phyloP scores from a whole-genome alignment of 2,888 invertebrate species.

The Ptilodon capucinus region DNA sequence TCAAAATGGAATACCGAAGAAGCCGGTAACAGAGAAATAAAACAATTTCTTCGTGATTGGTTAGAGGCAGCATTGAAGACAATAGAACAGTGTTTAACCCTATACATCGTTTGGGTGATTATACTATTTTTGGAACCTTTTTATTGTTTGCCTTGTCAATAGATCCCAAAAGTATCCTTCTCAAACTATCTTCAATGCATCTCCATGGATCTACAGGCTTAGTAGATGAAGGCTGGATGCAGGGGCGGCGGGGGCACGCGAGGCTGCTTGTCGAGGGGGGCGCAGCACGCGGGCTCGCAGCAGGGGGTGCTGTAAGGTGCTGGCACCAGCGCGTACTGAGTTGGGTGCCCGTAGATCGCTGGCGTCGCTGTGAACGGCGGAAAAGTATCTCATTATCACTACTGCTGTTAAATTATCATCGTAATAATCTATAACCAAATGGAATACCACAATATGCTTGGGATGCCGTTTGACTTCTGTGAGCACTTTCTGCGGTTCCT shows the following conservation, averaged over 20 bases:
- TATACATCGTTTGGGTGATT: no score
- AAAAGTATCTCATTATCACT: neutral
- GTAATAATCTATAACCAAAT: no score
- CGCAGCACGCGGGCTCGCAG: slow-evolving; percentile 73
- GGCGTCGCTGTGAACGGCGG: slow-evolving; percentile 57
- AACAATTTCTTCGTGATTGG: slow-evolving; percentile 29
- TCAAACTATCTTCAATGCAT: neutral
- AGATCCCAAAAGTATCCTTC: neutral
- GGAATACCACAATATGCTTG: no score
- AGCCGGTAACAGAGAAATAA: slow-evolving; percentile 25
- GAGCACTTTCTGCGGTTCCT: no score
- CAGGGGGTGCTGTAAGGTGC: slow-evolving; percentile 68
- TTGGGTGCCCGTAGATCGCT: slow-evolving; percentile 66
- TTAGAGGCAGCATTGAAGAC: slow-evolving; percentile 30
- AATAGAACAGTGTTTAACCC: slow-evolving; percentile 5
- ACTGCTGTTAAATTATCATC: no score
- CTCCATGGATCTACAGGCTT: slow-evolving; percentile 7
- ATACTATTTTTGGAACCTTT: no score
- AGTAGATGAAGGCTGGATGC: slow-evolving; percentile 77
- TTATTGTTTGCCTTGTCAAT: no score
- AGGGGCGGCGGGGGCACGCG: slow-evolving; percentile 67
- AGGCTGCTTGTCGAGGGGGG: slow-evolving; percentile 69
- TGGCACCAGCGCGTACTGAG: slow-evolving; percentile 70
- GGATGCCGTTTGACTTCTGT: no score
- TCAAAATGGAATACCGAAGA: slow-evolving; percentile 40